phyloP scores from a whole-genome alignment of 2,888 invertebrate species.

The Rhyacophila evoluta region DNA sequence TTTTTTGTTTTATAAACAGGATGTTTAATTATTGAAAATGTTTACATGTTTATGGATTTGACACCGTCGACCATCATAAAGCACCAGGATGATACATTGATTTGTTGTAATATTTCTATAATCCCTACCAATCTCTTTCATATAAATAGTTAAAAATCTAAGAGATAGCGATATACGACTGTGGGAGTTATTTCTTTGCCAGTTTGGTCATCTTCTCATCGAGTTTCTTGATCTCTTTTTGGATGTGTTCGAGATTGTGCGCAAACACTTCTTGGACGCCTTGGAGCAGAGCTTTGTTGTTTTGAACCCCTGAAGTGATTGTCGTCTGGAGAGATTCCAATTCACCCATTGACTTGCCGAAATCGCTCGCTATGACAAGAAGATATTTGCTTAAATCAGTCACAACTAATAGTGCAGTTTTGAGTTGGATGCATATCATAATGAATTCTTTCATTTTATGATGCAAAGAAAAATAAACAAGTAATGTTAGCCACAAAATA shows the following conservation, averaged over 20 bases:
- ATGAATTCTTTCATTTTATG: too few species aligned
- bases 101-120: too few species aligned
- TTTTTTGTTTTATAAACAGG: too few species aligned
- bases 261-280: conserved; percentile 86
- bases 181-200: conserved; percentile 61
- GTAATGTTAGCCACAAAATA: too few species aligned
- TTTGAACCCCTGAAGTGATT: conserved; percentile 78
- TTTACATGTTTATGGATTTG: too few species aligned
- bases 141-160: conserved; percentile 35
- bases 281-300: conserved; percentile 81
- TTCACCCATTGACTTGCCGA: conserved; percentile 86
- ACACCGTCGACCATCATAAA: too few species aligned
- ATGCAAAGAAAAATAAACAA: too few species aligned
- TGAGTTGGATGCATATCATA: too few species aligned
- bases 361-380: conserved; percentile 81
- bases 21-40: too few species aligned
- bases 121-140: background rate
- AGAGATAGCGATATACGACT: conserved; percentile 26
- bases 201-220: conserved; percentile 78
- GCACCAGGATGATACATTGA: too few species aligned
- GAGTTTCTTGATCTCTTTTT: conserved; percentile 80
- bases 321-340: conserved; percentile 82
- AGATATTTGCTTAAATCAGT: conserved; percentile 1
- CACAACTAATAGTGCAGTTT: too few species aligned
- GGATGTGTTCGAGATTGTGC: conserved; percentile 81